Base-by-base conservation (phyloP, 2,113 vertebrate species). In the Myiozetetes cayanensis region DNA sequence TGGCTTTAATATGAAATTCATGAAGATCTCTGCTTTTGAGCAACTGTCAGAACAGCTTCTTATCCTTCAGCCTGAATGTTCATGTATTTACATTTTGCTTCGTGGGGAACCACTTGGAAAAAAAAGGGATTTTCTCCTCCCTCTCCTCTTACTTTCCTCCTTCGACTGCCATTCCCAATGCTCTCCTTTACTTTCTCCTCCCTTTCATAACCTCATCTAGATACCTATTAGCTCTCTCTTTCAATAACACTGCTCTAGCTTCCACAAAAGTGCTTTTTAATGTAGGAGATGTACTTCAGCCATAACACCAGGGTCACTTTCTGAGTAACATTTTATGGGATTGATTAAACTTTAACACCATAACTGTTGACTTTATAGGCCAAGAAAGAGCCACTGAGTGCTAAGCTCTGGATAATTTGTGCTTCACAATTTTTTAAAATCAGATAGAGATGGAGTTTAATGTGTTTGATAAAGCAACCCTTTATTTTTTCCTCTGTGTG, bases 321-420 rank as follows among this genome's bases (percentile, higher is more conserved):
- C 97, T 97, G 97, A 98, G 98, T 98, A 97, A 98, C 97, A 91
- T 98, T 98, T 98, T 98, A 98, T 98, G 97, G 96, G 96, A 97
- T 96, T 98, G 98, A 98, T 98, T 98, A 98, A 97, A 98, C 97
- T 98, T 98, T 97, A 98, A 96, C 97, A 98, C 98, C 95, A 37
- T 98, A 97, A 98, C 97, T 98, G 97, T 98, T 98, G 97, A 97
- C 97, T 98, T 98, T 97, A 98, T 90, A 96, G 97, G 96, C 96
- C 92, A 83, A 94, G 93, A 90, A 97, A 98, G 96, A 97, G 95
- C 96, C 98, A 96, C 56, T 73, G 89, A 97, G 93, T 97, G 94
- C 93, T 96, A 96, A 43, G 33, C 82, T 91, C 79, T 10, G 82
- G 85, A 92, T 97, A 97, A 97, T 98, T 95, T 97, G 97, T 95